Conservation (phyloP, 2,888 invertebrate genomes). For the Tryphoninae sp. region DNA sequence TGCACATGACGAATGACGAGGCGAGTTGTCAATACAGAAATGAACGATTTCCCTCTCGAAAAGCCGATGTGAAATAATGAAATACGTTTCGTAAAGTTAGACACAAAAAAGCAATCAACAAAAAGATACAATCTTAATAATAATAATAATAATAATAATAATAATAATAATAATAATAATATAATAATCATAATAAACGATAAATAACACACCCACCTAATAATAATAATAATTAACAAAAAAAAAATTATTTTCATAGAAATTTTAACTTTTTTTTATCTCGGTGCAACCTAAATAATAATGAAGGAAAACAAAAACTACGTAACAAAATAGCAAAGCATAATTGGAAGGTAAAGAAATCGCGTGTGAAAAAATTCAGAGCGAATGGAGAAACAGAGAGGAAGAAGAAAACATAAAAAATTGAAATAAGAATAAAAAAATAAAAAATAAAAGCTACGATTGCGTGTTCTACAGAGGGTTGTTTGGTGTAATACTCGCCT, state of each 20-base stretch:
- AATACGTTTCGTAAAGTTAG: not conserved
- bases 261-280: not conserved
- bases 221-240: not conserved
- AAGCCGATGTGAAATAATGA: not conserved
- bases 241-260: not conserved
- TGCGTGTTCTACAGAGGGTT: conserved; percentile 56
- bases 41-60: not conserved
- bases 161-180: not conserved
- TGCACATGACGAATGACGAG: not conserved
- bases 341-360: conserved; percentile 7
- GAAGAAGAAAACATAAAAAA: conserved; percentile 43
- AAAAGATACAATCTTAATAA: not conserved
- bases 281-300: not conserved
- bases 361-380: conserved; percentile 1
- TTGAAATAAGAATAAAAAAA: conserved; percentile 26
- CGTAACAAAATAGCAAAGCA: conserved; percentile 24
- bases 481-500: conserved; percentile 79
- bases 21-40: no score
- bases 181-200: not conserved
- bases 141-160: not conserved
- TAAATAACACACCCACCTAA: not conserved
- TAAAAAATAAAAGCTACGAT: conserved; percentile 48
- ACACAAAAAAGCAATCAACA: not conserved
- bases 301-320: not conserved
- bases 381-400: conserved; percentile 11